Evolutionary conservation across 2,797 vertebrate genomes (phyloP), one percentile per base, ranked within the genome.

Genomic region (Melanotaenia parkinsoni): DNA sequence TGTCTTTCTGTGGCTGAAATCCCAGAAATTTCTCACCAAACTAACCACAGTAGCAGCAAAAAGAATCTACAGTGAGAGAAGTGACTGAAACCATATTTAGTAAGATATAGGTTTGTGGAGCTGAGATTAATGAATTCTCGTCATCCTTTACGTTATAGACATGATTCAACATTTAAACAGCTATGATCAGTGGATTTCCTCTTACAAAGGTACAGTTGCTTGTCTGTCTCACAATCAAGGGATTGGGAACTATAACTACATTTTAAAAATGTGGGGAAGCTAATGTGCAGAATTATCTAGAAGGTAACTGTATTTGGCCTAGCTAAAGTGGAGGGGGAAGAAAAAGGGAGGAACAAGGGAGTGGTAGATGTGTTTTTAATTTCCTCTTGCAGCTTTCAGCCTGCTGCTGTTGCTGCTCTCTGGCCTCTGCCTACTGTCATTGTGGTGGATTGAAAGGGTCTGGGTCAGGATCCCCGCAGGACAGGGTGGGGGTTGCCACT

Each of bases 291-390:
- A 67, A 63, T 78, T 79, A 57, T 78, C 50, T 38, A 72, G 30
- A 66, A 81, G 63, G 53, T 70, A 62, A 47, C 63, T 51, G 64
- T 63, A 72, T 77, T 80, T 86, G 80, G 86, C 69, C 59, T 65
- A 58, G 16, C 58, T 75, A 24, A 57, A 69, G 71, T 74, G 57
- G 58, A 76, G 78, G 71, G 72, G 47, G 72, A 74, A 80, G 65
- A 72, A 76, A 30, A 76, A 81, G 72, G 72, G 73, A 81, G 81
- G 70, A 79, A 79, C 67, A 51, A 68, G 80, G 87, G 82, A 86
- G 85, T 82, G 72, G 87, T 83, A 56, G 84, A 87, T 85, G 82
- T 89, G 88, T 91, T 91, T 92, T 86, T 89, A 89, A 89, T 90
- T 90, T 88, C 83, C 87, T 85, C 67, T 24, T 28, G 76, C 70